These are phyloP conservation scores for Pseudomyrmex concolor DNA, from an alignment of 1,140 invertebrate species.

Conservation along the genomic window DNA sequence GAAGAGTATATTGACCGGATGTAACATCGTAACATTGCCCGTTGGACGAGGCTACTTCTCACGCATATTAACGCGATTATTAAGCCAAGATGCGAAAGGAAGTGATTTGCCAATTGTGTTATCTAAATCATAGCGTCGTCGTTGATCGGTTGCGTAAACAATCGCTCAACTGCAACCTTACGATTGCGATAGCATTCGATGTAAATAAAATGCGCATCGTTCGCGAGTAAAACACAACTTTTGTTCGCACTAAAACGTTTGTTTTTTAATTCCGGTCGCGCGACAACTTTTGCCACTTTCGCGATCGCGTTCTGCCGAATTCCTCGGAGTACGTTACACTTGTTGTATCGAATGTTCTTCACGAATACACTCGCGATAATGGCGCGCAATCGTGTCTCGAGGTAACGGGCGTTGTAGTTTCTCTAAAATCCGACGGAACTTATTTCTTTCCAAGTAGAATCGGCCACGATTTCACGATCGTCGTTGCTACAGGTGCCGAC, in stretches of 20 bases:
- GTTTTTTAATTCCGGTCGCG: constrained; percentile 14
- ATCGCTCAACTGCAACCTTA: too few species aligned
- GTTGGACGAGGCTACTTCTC: constrained; percentile 1
- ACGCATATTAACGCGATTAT: constrained; percentile 23
- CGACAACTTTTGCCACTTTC: constrained; percentile 32
- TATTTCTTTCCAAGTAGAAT: constrained; percentile 42
- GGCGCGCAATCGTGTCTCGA: neutral
- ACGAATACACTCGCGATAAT: neutral
- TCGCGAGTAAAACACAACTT: constrained; percentile 1
- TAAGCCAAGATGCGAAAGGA: neutral
- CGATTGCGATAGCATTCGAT: neutral
- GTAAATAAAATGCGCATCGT: neutral
- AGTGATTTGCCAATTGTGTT: neutral
- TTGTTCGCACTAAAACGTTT: neutral
- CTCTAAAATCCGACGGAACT: constrained; percentile 28
- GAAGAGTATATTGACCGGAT: constrained; percentile 56
- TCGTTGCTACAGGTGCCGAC: neutral
- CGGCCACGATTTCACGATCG: constrained; percentile 52
- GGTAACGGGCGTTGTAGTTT: neutral
- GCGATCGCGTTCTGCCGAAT: constrained; percentile 34
- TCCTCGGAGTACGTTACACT: constrained; percentile 35
- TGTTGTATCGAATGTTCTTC: neutral
- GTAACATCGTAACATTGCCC: constrained; percentile 35
- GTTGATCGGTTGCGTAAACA: neutral
- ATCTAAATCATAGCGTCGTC: neutral